Conservation (phyloP, 2,113 vertebrate species). For the Nymphicus hollandicus region DNA sequence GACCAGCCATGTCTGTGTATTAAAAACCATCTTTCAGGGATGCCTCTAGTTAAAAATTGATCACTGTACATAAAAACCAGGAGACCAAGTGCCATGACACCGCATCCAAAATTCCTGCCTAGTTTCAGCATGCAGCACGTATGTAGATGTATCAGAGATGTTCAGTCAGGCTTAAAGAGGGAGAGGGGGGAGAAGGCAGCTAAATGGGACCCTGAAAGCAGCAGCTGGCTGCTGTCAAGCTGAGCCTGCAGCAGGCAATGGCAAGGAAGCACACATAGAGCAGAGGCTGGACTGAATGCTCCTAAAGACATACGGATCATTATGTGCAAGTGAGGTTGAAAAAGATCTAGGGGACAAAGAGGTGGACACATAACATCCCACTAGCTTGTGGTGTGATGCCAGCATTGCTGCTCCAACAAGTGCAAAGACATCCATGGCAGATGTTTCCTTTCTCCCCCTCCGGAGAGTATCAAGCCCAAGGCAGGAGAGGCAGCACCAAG, state of each 20-base stretch:
- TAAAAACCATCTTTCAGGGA: background rate
- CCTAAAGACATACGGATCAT: background rate
- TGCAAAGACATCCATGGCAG: background rate
- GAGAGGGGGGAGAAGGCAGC: background rate
- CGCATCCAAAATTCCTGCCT: background rate
- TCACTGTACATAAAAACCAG: background rate
- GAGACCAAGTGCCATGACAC: background rate
- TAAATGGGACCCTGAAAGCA: background rate
- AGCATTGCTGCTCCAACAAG: background rate
- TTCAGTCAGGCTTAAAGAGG: background rate
- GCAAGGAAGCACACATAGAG: background rate
- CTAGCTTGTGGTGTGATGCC: background rate
- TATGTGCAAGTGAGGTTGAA: background rate
- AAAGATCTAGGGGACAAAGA: background rate
- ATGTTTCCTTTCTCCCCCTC: background rate
- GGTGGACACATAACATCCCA: background rate
- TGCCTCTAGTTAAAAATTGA: background rate
- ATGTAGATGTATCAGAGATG: background rate
- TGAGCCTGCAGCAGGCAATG: background rate
- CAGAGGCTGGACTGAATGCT: background rate
- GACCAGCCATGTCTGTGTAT: accelerated
- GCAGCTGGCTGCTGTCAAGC: background rate
- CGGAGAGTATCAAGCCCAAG: background rate
- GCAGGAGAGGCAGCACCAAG: background rate
- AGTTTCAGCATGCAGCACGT: background rate